phyloP scores from a whole-genome alignment of 2,797 vertebrate species.

The Martes flavigula region DNA sequence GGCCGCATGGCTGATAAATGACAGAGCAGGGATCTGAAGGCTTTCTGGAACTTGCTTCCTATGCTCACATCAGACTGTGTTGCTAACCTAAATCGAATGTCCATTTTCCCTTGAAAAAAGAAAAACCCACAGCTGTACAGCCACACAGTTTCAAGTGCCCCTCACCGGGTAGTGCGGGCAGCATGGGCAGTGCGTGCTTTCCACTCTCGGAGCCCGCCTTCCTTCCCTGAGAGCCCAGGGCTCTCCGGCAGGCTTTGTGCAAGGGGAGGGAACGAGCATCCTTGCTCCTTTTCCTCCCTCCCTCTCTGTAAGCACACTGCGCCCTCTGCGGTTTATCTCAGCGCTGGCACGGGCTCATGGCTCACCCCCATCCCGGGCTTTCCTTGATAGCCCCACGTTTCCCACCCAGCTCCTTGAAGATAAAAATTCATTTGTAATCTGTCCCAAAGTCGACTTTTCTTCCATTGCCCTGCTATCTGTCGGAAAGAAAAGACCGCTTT shows the following conservation, averaged over 20 bases:
- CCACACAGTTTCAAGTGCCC: not conserved
- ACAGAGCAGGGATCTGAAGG: not conserved
- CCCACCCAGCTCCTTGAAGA: slow-evolving; percentile 29
- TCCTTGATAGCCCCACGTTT: slow-evolving; percentile 63
- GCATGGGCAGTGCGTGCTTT: not conserved
- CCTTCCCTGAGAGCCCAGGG: not conserved
- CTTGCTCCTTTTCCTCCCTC: slow-evolving; percentile 12
- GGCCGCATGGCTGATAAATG: not conserved
- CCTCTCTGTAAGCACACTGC: not conserved
- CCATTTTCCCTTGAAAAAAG: not conserved
- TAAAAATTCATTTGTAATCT: slow-evolving; percentile 68
- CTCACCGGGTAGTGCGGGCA: not conserved
- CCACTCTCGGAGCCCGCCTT: not conserved
- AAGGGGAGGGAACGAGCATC: slow-evolving; percentile 26
- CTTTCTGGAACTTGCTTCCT: not conserved
- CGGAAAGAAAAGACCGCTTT: slow-evolving; percentile 51
- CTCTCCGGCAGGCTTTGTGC: slow-evolving; percentile 37
- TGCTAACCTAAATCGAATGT: not conserved
- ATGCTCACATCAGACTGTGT: not conserved
- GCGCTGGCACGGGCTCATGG: slow-evolving; percentile 32
- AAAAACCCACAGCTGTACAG: not conserved
- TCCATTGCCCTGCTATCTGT: slow-evolving; percentile 45
- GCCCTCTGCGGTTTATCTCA: slow-evolving; percentile 73
- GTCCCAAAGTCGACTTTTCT: slow-evolving; percentile 60
- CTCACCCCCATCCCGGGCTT: slow-evolving; percentile 43